Base-by-base conservation (phyloP, 2,888 invertebrate genomes). In the Cetonia aurata region DNA sequence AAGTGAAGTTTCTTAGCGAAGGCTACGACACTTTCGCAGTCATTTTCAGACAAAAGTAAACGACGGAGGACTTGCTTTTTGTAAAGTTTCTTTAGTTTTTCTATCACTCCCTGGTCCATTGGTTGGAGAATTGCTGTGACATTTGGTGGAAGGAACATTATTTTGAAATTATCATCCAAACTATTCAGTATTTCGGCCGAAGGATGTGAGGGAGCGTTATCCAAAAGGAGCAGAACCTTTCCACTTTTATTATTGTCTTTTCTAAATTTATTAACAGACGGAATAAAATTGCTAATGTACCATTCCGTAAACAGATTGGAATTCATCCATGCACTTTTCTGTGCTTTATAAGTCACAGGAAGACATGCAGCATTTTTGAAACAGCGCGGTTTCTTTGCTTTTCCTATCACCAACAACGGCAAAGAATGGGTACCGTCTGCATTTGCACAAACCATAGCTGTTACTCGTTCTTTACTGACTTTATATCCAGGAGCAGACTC, bases 381-480 rank as follows among this genome's bases (percentile, higher is more conserved):
- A 56, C 76, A 77, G n/a, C 76, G 71, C 25, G 78, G 75, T 6
- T 78, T 79, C 57, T 77, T 75, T 10, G 75, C 74, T 72, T 79
- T 79, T 0, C 79, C 77, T 69, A 80, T 77, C 17, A 78, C 41
- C 31, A 78, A 68, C 55, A 78, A 71, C 10, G 74, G 75, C 17
- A 79, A 48, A 70, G 71, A 77, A 57, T 80, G 76, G 13, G 72
- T 76, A 0, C 78, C 78, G 57, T 69, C 66, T 8, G 76, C 75
- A 72, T 80, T 80, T 10, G 77, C 74, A 57, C 79, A 80, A 6
- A 75, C 67, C 75, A 79, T 75, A n/a, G 77, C 65, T 41, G 77
- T 79, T 6, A 79, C 71, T 31, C 77, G 62, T 10, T 78, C 79
- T 68, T 78, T 79, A 10, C 65, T 72, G 1, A 71, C 46, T 76